Evolutionary conservation across 2,113 vertebrate genomes (phyloP).

Genomic region (Hippocampus zosterae): DNA sequence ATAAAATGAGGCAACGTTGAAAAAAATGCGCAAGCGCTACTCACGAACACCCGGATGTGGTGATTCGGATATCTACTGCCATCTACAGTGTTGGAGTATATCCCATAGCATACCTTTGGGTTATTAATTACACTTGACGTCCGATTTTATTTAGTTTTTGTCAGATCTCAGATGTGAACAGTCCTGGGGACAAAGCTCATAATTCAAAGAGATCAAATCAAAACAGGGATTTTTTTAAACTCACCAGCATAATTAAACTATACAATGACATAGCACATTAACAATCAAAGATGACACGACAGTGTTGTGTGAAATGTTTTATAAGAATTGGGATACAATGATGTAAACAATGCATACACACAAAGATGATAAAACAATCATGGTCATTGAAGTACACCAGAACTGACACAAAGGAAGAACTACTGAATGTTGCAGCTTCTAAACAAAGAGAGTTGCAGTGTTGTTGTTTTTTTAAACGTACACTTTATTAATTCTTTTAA

Average conservation of each 20-base stretch:
- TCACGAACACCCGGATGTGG: conserved; percentile 44
- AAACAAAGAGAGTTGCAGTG: too few species aligned
- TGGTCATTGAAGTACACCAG: background rate
- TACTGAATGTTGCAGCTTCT: too few species aligned
- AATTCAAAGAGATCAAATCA: background rate
- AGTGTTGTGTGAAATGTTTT: background rate
- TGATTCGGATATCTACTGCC: conserved; percentile 14
- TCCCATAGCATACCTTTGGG: too few species aligned
- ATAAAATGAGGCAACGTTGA: conserved; percentile 9
- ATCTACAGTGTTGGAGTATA: conserved; percentile 14
- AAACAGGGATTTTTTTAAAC: background rate
- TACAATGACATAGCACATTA: background rate
- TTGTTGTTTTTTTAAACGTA: too few species aligned
- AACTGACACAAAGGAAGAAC: background rate
- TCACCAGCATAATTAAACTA: background rate
- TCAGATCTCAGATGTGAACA: background rate
- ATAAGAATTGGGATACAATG: background rate
- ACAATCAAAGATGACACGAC: background rate
- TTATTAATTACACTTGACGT: background rate
- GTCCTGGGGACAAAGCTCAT: background rate
- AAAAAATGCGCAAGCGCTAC: conserved; percentile 30
- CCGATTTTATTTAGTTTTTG: background rate
- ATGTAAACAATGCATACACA: background rate
- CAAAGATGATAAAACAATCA: background rate
- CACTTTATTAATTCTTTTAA: too few species aligned